Evolutionary conservation across 1,140 invertebrate species (phyloP), one percentile per base, ranked within the genome.

Genomic region (Melitaea cinxia): DNA sequence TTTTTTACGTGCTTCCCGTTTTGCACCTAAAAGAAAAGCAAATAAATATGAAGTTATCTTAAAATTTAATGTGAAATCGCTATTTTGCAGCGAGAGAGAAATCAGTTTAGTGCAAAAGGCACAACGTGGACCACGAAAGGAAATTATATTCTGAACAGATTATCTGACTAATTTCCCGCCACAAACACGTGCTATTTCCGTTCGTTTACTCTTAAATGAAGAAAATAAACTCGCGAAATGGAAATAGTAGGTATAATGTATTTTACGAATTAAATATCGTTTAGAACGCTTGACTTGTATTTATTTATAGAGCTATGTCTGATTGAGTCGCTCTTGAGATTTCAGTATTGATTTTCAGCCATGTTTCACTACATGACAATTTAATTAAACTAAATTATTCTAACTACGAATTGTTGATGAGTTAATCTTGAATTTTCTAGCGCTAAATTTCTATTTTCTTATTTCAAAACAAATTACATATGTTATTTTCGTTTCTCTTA

Each of bases 111-210:
- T 50, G 68, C 24, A 65, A 57, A 67, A 67, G 52, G 21, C 64
- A 49, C 55, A 66, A 59, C 71, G 15, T 33, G 49, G 60, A 52
- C 53, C 61, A 67, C 14, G 39, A 70, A 63, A 73, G 71, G 71
- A 73, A 73, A 73, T 73, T 57, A 70, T 73, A 70, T 70, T 65
- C 68, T 67, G 64, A 70, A 62, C 64, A 70, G 71, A 73, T 73
- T 70, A 73, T 69, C 64, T 64, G 56, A 56, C 52, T 73, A 73
- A 73, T 73, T 73, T 73, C 71, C 68, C 60, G 55, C 68, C 67
- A 45, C 65, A 73, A 70, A 70, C 68, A 73, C 61, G 55, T 60
- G 59, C 62, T 58, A 70, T 73, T 67, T 73, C 68, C 72, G 56
- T 65, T 65, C 55, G 56, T n/a, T 60, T 47, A 56, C 39, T 67